phyloP scores from a whole-genome alignment of 2,888 invertebrate species.

The Spodoptera picta region DNA sequence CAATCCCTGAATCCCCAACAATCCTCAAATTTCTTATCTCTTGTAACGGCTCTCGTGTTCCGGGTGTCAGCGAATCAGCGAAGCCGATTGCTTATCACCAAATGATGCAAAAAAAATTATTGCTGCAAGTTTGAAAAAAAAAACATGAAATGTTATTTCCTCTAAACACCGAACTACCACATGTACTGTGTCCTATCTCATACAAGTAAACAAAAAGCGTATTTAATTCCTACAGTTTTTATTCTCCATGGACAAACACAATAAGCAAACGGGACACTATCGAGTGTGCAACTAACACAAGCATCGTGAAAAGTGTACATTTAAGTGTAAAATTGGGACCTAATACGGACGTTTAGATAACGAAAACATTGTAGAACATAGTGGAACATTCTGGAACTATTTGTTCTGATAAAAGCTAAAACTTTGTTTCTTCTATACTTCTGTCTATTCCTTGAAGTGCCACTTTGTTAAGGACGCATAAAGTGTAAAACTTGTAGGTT shows the following conservation, averaged over 20 bases:
- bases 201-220: too few species aligned
- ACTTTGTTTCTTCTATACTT: slow-evolving; percentile 37
- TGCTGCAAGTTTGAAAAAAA: too few species aligned
- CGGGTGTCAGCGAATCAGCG: too few species aligned
- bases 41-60: too few species aligned
- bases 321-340: slow-evolving; percentile 24
- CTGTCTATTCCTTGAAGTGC: slow-evolving; percentile 38
- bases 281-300: slow-evolving; percentile 14
- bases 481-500: slow-evolving; percentile 44
- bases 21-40: too few species aligned
- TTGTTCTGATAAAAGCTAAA: slow-evolving; percentile 46
- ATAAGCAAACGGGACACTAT: slow-evolving; percentile 14
- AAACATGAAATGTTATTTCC: too few species aligned
- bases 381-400: slow-evolving; percentile 33
- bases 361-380: slow-evolving; percentile 39
- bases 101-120: too few species aligned
- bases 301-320: slow-evolving; percentile 22
- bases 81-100: too few species aligned
- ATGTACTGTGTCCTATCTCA: too few species aligned
- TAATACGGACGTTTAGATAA: slow-evolving; percentile 38
- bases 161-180: too few species aligned
- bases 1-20: too few species aligned
- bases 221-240: background rate
- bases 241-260: slow-evolving; percentile 7
- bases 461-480: slow-evolving; percentile 44